A percentile compares a stretch with the other conserved stretches of the same genome.
phyloP scores from a whole-genome alignment of 2,888 invertebrate genomes.

The Acrocera orbiculus region DNA sequence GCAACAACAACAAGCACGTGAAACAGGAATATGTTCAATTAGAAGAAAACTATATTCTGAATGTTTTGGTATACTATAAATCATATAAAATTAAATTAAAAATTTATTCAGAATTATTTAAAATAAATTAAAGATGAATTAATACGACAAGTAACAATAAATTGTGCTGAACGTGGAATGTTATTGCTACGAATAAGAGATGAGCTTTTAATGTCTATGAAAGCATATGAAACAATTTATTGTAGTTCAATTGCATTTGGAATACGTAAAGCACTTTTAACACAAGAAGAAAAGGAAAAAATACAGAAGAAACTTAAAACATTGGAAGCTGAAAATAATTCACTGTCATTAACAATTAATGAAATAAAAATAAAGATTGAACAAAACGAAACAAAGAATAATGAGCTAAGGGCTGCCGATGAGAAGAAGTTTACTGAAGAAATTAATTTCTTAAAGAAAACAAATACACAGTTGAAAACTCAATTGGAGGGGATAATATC shows the following conservation, averaged over 20 bases:
- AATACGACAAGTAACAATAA: slow-evolving; percentile 89
- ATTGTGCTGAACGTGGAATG: slow-evolving; percentile 92
- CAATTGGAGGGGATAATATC: slow-evolving; percentile 90
- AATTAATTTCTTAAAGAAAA: slow-evolving; percentile 78
- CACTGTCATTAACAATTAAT: slow-evolving; percentile 32
- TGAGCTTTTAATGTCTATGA: slow-evolving; percentile 91
- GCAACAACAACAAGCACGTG: slow-evolving; percentile 82
- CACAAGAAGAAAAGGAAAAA: slow-evolving; percentile 54
- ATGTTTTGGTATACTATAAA: slow-evolving; percentile 47
- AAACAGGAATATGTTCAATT: slow-evolving; percentile 92
- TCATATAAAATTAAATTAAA: background rate
- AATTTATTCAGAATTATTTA: no score
- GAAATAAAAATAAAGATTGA: slow-evolving; percentile 57
- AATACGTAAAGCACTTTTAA: slow-evolving; percentile 91
- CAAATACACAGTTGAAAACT: slow-evolving; percentile 84
- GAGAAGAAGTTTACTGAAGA: slow-evolving; percentile 88
- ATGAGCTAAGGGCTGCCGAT: slow-evolving; percentile 71
- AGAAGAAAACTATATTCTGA: slow-evolving; percentile 87
- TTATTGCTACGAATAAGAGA: slow-evolving; percentile 80
- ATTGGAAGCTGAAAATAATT: slow-evolving; percentile 36
- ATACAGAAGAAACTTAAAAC: slow-evolving; percentile 55
- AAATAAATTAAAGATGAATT: slow-evolving; percentile 63
- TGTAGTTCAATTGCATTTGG: slow-evolving; percentile 97
- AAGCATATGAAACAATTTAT: slow-evolving; percentile 89
- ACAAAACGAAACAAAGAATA: slow-evolving; percentile 62